A percentile compares a stretch with the other conserved stretches of the same genome.
Evolutionary conservation across 1,140 invertebrate species (phyloP).

Genomic region (Artemia franciscana): DNA sequence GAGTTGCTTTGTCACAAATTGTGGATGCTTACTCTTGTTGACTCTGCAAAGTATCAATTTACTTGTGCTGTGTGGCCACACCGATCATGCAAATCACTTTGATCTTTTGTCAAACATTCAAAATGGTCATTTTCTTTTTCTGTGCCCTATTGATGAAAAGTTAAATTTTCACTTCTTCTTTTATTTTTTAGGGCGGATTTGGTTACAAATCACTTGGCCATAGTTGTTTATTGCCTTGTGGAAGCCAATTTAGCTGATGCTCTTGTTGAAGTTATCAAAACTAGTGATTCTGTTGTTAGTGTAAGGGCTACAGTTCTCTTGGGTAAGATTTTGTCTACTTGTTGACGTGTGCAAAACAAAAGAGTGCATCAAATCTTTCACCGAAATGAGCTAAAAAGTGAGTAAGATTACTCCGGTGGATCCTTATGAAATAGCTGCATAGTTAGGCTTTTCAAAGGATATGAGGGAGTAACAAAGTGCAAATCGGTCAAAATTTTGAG

Average conservation of each 20-base stretch:
- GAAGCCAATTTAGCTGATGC: slow-evolving; percentile 64
- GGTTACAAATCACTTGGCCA: slow-evolving; percentile 65
- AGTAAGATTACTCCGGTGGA: not conserved
- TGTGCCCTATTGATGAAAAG: too few species aligned
- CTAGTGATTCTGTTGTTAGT: slow-evolving; percentile 62
- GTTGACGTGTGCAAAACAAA: too few species aligned
- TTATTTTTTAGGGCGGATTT: slow-evolving; percentile 48
- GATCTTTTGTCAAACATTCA: too few species aligned
- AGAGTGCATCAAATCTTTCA: too few species aligned
- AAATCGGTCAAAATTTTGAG: slow-evolving; percentile 10
- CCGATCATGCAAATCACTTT: too few species aligned
- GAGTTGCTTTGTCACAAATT: too few species aligned
- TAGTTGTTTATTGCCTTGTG: slow-evolving; percentile 64
- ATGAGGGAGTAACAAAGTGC: slow-evolving; percentile 4
- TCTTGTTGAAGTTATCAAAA: slow-evolving; percentile 69
- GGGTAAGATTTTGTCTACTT: slow-evolving; percentile 21
- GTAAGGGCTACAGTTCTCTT: slow-evolving; percentile 70
- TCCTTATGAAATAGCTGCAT: not conserved
- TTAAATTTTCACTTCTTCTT: too few species aligned
- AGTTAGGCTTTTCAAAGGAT: not conserved
- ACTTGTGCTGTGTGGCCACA: too few species aligned
- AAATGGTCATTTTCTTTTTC: too few species aligned
- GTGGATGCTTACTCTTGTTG: too few species aligned
- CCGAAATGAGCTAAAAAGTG: too few species aligned
- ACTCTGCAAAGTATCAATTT: too few species aligned